Conservation (phyloP, 1,140 invertebrate genomes). For the Drosophila guanche region DNA sequence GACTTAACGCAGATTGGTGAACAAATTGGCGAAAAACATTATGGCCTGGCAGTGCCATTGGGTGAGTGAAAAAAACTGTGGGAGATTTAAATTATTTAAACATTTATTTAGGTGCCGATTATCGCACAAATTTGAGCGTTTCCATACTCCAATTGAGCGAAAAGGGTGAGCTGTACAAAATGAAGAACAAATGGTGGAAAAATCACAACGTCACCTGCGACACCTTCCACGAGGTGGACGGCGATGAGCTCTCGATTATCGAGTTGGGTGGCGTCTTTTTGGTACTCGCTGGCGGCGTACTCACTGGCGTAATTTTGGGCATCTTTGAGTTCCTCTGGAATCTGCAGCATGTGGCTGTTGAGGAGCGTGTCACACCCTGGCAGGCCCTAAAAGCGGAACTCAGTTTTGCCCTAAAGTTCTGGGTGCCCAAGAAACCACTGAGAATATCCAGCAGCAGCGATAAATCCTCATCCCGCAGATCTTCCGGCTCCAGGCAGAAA, state of each 20-base stretch:
- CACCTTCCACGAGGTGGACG: slow-evolving; percentile 64
- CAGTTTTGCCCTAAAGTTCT: slow-evolving; percentile 87
- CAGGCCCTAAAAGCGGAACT: slow-evolving; percentile 87
- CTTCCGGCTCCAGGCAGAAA: slow-evolving; percentile 69
- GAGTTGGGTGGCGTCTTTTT: slow-evolving; percentile 90
- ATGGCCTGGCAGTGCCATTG: slow-evolving; percentile 91
- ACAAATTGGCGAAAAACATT: slow-evolving; percentile 92
- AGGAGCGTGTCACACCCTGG: slow-evolving; percentile 87
- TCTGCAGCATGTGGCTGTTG: slow-evolving; percentile 90
- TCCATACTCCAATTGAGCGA: slow-evolving; percentile 93
- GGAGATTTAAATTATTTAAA: not conserved
- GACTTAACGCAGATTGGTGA: slow-evolving; percentile 91
- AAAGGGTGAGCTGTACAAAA: slow-evolving; percentile 88
- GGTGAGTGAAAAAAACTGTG: slow-evolving; percentile 83
- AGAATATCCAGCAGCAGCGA: slow-evolving; percentile 76
- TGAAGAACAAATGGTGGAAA: slow-evolving; percentile 96
- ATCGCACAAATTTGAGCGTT: slow-evolving; percentile 88
- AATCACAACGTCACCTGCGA: slow-evolving; percentile 83
- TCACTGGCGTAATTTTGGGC: slow-evolving; percentile 87
- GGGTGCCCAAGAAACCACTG: slow-evolving; percentile 87
- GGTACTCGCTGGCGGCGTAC: slow-evolving; percentile 87
- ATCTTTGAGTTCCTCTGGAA: slow-evolving; percentile 94
- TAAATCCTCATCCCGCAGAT: slow-evolving; percentile 81
- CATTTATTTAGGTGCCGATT: slow-evolving; percentile 79
- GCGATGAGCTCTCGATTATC: slow-evolving; percentile 85